phyloP scores from a whole-genome alignment of 2,888 invertebrate genomes.

The Papilio demoleus region DNA sequence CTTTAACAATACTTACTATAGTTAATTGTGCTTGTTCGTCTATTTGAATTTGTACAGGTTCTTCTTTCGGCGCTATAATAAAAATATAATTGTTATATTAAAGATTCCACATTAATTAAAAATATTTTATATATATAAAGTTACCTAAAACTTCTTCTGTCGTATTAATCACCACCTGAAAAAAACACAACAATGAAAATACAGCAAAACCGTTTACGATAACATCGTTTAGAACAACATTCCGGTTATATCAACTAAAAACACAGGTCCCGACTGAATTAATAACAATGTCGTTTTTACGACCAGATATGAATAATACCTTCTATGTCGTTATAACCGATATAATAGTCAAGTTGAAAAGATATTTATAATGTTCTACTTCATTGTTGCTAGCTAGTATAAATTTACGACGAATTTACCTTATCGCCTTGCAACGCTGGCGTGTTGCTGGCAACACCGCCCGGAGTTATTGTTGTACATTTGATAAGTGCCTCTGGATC shows the following conservation, averaged over 20 bases:
- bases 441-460: conserved; percentile 73
- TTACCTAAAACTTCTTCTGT: conserved; percentile 61
- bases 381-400: neutral
- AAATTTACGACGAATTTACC: conserved; percentile 53
- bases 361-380: neutral
- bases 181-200: too few relatives aligned
- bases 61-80: conserved; percentile 69
- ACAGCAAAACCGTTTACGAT: too few relatives aligned
- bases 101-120: neutral
- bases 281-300: too few relatives aligned
- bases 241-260: too few relatives aligned
- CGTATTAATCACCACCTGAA: conserved; percentile 53
- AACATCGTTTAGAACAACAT: too few relatives aligned
- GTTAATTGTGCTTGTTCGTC: conserved; percentile 76
- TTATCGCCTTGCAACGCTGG: conserved; percentile 63
- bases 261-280: too few relatives aligned
- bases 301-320: too few relatives aligned
- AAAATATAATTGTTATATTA: conserved; percentile 8
- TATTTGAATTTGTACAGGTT: conserved; percentile 75
- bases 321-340: too few relatives aligned
- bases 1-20: conserved; percentile 67
- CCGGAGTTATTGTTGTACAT: conserved; percentile 77
- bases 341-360: too few relatives aligned
- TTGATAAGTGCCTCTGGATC: conserved; percentile 79
- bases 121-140: neutral